Conservation (phyloP, 2,797 vertebrate genomes). For the Oreonectes daqikongensis region DNA sequence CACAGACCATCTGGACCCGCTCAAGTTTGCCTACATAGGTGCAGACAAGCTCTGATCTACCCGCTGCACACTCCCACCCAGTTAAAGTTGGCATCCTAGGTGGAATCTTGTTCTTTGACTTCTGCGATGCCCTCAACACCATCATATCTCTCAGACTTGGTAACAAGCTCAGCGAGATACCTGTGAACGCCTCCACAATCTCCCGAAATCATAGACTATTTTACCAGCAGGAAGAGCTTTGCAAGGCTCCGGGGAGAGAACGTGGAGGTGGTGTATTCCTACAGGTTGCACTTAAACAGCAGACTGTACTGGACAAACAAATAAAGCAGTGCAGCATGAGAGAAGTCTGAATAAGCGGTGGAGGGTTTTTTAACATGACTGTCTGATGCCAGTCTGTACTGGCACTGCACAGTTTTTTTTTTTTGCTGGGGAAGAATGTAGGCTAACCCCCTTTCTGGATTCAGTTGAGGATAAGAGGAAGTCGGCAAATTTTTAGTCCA, state of each 20-base stretch:
- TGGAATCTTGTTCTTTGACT: constrained; percentile 23
- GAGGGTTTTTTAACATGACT: constrained; percentile 14
- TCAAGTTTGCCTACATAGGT: constrained; percentile 18
- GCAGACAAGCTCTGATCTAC: not conserved
- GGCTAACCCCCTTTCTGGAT: not conserved
- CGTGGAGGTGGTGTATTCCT: constrained; percentile 36
- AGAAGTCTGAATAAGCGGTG: constrained; percentile 2
- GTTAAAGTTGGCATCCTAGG: constrained; percentile 1
- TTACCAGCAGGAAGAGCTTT: constrained; percentile 42
- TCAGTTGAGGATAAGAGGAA: not conserved
- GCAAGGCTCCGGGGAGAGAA: constrained; percentile 33
- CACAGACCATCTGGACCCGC: constrained; percentile 8
- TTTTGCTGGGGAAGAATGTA: not conserved
- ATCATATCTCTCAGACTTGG: constrained; percentile 20
- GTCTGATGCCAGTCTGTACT: constrained; percentile 1
- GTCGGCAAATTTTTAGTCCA: not conserved
- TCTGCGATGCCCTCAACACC: constrained; percentile 32
- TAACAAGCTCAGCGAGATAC: constrained; percentile 26
- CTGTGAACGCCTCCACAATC: constrained; percentile 37
- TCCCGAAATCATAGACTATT: constrained; percentile 44
- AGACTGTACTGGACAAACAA: constrained; percentile 43
- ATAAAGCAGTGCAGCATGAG: constrained; percentile 6
- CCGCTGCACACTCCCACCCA: constrained; percentile 9
- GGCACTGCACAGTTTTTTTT: not conserved
- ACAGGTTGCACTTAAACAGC: constrained; percentile 42